Evolutionary conservation across 2,888 invertebrate species (phyloP).

Genomic region (Chaitophorus viminalis): DNA sequence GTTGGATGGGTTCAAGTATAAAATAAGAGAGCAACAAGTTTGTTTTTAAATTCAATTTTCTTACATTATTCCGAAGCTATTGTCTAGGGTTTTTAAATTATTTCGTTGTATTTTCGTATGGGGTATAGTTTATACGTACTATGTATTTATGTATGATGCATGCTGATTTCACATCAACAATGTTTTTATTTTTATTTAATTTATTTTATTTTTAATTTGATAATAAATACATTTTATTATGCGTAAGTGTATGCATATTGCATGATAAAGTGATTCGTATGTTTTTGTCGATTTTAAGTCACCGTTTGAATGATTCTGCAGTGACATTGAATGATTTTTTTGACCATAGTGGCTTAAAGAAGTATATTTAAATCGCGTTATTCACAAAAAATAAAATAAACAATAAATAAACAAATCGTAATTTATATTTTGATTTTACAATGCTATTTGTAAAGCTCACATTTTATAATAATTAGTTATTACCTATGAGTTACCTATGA

Average conservation of each 20-base stretch:
- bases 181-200: no score
- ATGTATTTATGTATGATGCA: not conserved
- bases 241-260: not conserved
- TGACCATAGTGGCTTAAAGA: not conserved
- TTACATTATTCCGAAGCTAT: not conserved
- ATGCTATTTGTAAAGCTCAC: no score
- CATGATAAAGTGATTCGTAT: constrained; percentile 31
- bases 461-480: no score
- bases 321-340: not conserved
- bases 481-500: no score
- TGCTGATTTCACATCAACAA: constrained; percentile 1
- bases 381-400: no score
- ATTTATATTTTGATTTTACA: no score
- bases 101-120: not conserved
- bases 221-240: not conserved
- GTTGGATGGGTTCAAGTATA: not conserved
- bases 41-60: constrained; percentile 42
- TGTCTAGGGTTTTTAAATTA: not conserved
- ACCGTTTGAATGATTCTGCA: constrained; percentile 11
- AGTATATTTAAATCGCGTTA: no score
- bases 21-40: not conserved
- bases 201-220: constrained; percentile 1
- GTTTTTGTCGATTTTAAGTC: not conserved
- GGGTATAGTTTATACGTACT: not conserved
- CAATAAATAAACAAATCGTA: no score